Evolutionary conservation across 53 echinoderm and acorn worm species (phyloP).

Genomic region (Glandiceps talaboti): DNA sequence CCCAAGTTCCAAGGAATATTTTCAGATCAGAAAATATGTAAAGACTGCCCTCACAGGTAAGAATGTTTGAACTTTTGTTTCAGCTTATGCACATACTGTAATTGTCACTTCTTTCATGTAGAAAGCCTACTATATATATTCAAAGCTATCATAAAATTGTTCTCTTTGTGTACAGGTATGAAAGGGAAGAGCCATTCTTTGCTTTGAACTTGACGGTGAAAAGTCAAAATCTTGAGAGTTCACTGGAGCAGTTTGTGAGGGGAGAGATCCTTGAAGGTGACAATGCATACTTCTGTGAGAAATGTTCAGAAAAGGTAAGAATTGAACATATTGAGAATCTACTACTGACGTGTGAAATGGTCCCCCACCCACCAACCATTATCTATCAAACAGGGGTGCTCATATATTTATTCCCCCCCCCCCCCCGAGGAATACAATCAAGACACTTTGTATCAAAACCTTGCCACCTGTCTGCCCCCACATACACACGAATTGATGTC

Average conservation of each 20-base stretch:
- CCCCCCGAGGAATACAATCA: no score
- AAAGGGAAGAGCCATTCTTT: slow-evolving; percentile 97
- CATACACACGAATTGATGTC: neutral
- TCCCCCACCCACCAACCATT: no score
- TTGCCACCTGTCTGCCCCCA: neutral
- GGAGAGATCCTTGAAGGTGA: slow-evolving; percentile 96
- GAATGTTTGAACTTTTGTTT: neutral
- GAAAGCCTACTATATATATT: slow-evolving; percentile 3
- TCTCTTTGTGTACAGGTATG: no score
- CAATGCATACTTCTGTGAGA: slow-evolving; percentile 93
- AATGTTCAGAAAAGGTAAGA: slow-evolving; percentile 92
- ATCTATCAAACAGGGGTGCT: no score
- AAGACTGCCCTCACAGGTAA: slow-evolving; percentile 98
- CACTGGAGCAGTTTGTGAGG: slow-evolving; percentile 93
- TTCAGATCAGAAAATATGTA: slow-evolving; percentile 90
- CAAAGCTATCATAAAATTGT: no score
- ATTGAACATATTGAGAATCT: no score
- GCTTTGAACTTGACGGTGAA: slow-evolving; percentile 90
- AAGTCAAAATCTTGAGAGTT: slow-evolving; percentile 75
- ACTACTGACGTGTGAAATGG: no score
- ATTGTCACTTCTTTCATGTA: no score
- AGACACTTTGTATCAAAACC: no score
- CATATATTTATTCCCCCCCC: no score
- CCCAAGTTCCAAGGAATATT: slow-evolving; percentile 92
- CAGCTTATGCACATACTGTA: no score